Evolutionary conservation across 2,113 vertebrate genomes (phyloP).

Genomic region (Excalfactoria chinensis): DNA sequence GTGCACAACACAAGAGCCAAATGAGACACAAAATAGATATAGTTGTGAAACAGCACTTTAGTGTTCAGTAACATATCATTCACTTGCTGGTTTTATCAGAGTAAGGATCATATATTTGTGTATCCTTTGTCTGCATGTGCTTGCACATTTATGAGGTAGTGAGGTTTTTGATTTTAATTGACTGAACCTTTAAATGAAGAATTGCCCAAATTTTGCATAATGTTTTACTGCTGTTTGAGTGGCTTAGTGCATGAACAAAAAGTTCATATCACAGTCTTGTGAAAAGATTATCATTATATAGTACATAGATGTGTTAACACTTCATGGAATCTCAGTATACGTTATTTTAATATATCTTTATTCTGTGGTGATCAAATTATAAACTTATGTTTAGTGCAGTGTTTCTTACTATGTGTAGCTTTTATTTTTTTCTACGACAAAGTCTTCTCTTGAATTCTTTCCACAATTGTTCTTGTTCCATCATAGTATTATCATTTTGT

Average conservation of each 20-base stretch:
- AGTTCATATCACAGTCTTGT: neutral
- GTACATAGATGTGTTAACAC: neutral
- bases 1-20: neutral
- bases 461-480: neutral
- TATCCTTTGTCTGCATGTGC: neutral
- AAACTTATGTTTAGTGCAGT: neutral
- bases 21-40: neutral
- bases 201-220: neutral
- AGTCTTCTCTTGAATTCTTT: neutral
- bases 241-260: neutral
- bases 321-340: neutral
- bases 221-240: neutral
- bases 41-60: neutral
- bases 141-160: neutral
- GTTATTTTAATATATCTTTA: neutral
- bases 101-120: neutral
- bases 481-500: neutral
- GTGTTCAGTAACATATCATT: neutral
- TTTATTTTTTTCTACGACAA: neutral
- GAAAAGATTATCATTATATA: neutral
- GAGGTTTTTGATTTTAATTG: neutral
- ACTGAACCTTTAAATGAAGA: neutral
- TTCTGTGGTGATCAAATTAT: neutral
- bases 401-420: neutral
- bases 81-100: neutral